Percentiles rank a stretch among this genome's conserved stretches.
Conservation (phyloP, 2,888 invertebrate genomes). For the Belgica antarctica region DNA sequence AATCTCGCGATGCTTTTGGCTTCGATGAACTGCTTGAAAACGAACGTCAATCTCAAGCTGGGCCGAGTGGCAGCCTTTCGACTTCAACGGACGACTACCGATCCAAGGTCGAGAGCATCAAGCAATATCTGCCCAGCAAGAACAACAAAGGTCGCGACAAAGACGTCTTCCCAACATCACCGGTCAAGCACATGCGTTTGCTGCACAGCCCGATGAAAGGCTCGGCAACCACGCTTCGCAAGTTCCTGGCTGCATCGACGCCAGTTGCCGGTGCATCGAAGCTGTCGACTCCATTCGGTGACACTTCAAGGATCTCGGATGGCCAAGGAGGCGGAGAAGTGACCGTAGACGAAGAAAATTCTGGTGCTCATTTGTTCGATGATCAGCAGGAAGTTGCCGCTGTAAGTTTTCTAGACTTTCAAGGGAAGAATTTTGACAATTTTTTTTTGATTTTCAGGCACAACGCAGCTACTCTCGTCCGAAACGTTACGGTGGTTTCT, state of each 20-base stretch:
- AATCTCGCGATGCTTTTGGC: neutral
- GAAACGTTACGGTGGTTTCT: no score
- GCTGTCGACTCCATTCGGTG: neutral
- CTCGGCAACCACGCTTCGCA: neutral
- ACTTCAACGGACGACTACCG: neutral
- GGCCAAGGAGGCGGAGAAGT: neutral
- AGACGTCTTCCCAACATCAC: neutral
- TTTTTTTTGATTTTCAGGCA: neutral
- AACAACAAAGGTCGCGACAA: neutral
- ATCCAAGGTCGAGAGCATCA: neutral
- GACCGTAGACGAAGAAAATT: neutral
- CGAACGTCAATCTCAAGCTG: neutral
- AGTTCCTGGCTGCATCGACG: neutral
- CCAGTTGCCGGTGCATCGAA: neutral
- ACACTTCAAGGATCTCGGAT: no score
- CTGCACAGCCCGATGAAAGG: neutral
- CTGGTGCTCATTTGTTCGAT: neutral
- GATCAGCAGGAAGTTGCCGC: no score
- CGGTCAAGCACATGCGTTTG: neutral
- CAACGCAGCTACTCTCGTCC: neutral
- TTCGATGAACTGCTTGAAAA: neutral
- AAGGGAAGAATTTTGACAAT: neutral
- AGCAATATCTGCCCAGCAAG: constrained; percentile 4
- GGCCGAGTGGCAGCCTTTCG: neutral
- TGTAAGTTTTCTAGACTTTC: neutral